Evolutionary conservation across 92 coral and sea anemone genomes (phyloP).

Genomic region (Bergia puertoricense): DNA sequence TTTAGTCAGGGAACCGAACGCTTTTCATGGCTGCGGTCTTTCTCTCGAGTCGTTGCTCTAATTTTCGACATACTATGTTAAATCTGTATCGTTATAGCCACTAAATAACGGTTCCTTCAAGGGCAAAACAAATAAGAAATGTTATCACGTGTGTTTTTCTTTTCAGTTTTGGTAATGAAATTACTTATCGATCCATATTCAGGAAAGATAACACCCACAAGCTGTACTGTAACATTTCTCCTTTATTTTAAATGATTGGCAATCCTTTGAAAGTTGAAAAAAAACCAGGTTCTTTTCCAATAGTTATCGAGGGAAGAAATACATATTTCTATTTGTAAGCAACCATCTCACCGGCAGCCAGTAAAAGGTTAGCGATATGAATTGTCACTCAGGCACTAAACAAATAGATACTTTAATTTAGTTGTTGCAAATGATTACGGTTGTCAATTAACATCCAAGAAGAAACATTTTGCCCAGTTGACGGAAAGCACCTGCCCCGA

Average conservation of each 20-base stretch:
- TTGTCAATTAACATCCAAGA: constrained; percentile 79
- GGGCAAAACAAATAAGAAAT: constrained; percentile 25
- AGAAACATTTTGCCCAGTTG: constrained; percentile 56
- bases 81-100: background rate
- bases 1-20: background rate
- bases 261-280: background rate
- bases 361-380: constrained; percentile 54
- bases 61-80: constrained; percentile 8
- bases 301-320: background rate
- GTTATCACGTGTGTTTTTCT: background rate
- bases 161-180: background rate
- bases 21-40: background rate
- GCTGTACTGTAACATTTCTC: background rate
- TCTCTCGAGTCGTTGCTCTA: background rate
- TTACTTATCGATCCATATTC: background rate
- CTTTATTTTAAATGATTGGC: background rate
- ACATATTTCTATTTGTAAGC: constrained; percentile 27
- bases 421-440: constrained; percentile 72
- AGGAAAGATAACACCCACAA: background rate
- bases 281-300: background rate
- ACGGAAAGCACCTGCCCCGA: constrained; percentile 80
- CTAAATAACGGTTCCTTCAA: constrained; percentile 36
- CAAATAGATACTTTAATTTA: constrained; percentile 87
- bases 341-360: constrained; percentile 16
- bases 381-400: constrained; percentile 72